Evolutionary conservation across 1,140 invertebrate species (phyloP).

Genomic region (Magallana angulata): DNA sequence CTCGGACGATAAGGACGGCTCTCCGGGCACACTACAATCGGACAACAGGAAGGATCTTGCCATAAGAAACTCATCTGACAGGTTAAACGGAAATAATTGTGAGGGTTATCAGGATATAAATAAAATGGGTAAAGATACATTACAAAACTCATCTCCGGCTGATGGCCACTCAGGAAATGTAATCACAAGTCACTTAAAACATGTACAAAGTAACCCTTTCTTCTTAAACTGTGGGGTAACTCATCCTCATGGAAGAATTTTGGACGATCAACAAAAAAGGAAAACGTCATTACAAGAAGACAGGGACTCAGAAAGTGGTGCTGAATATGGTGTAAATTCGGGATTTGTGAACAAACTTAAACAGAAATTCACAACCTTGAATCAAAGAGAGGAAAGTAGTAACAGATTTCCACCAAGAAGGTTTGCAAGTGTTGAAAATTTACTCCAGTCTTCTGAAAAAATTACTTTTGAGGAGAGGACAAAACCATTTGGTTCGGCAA

Average conservation of each 20-base stretch:
- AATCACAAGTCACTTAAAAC: conserved; percentile 52
- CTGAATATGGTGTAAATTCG: conserved; percentile 73
- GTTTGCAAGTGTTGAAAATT: conserved; percentile 74
- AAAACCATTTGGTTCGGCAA: background rate
- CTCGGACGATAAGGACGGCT: conserved; percentile 12
- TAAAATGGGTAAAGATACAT: conserved; percentile 34
- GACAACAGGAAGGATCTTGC: conserved; percentile 7
- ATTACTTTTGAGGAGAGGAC: background rate
- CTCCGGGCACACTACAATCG: background rate
- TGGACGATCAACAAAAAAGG: conserved; percentile 22
- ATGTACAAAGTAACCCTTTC: conserved; percentile 59
- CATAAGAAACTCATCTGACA: conserved; percentile 14
- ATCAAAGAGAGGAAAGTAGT: conserved; percentile 57
- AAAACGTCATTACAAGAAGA: conserved; percentile 14
- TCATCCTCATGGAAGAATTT: conserved; percentile 53
- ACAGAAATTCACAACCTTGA: conserved; percentile 72
- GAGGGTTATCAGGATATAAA: conserved; percentile 28
- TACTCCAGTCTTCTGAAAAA: conserved; percentile 56
- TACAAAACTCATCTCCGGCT: conserved; percentile 30
- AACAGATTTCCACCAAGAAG: conserved; percentile 59
- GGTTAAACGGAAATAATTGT: conserved; percentile 34
- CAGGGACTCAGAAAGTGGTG: conserved; percentile 43
- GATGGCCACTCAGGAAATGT: conserved; percentile 40
- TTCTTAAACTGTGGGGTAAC: conserved; percentile 44
- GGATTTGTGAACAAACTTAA: conserved; percentile 77